Percentiles rank a stretch among this genome's conserved stretches.
Evolutionary conservation across 2,797 vertebrate species (phyloP).

Genomic region (Phrynocephalus forsythii): DNA sequence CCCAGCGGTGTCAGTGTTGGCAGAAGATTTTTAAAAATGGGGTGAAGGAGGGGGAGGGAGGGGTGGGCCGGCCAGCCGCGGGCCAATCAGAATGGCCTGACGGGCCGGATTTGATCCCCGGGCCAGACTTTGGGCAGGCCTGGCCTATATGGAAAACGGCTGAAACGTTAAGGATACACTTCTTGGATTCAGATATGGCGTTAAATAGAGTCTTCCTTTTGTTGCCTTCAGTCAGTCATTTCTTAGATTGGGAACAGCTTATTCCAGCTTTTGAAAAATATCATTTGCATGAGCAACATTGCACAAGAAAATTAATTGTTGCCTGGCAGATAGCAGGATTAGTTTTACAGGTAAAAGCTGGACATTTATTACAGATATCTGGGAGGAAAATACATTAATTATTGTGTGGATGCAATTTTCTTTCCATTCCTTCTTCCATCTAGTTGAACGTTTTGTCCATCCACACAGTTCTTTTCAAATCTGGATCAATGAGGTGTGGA

Average conservation of each 20-base stretch:
- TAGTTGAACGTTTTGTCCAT: background rate
- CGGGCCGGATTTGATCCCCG: too few relatives aligned
- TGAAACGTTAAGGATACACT: background rate
- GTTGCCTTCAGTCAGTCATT: background rate
- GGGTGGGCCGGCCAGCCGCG: too few relatives aligned
- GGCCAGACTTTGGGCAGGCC: too few relatives aligned
- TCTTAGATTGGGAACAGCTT: background rate
- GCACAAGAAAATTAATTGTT: slow-evolving; percentile 9
- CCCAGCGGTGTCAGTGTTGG: too few relatives aligned
- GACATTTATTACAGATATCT: slow-evolving; percentile 14
- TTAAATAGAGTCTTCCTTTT: background rate
- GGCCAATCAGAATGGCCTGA: too few relatives aligned
- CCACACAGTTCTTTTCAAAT: slow-evolving; percentile 22
- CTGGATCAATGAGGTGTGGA: background rate
- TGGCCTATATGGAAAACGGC: background rate
- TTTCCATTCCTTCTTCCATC: background rate
- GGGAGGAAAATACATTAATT: slow-evolving; percentile 11
- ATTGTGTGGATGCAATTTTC: background rate
- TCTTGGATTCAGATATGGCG: background rate
- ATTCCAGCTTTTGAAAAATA: slow-evolving; percentile 1
- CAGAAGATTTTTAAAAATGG: too few relatives aligned
- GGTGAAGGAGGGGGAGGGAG: too few relatives aligned
- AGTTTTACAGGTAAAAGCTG: slow-evolving; percentile 23
- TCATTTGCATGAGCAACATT: slow-evolving; percentile 9
- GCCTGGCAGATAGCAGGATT: slow-evolving; percentile 9